phyloP scores from a whole-genome alignment of 2,113 vertebrate genomes.

The Dasyurus viverrinus region DNA sequence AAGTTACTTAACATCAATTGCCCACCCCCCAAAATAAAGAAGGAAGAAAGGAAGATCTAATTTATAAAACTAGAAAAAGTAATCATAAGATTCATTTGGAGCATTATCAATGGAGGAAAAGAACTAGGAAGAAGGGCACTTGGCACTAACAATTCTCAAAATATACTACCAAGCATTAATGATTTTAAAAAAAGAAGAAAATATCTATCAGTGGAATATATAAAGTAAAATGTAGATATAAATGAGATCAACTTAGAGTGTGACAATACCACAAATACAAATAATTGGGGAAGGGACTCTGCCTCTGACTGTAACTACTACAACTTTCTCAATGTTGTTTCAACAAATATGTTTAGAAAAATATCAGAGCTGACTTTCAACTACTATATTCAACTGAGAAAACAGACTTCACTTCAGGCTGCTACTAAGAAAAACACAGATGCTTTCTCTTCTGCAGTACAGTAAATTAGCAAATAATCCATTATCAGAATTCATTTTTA shows the following conservation, averaged over 20 bases:
- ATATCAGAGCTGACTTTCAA: not conserved
- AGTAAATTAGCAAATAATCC: conserved; percentile 29
- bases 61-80: not conserved
- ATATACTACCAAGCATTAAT: not conserved
- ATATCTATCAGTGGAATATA: too few relatives aligned
- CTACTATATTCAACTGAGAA: conserved; percentile 45
- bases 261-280: not conserved
- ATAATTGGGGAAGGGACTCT: not conserved
- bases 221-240: not conserved
- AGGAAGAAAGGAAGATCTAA: too few relatives aligned
- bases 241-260: not conserved
- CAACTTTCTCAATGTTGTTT: conserved; percentile 15
- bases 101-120: too few relatives aligned
- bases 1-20: too few relatives aligned
- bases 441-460: conserved; percentile 14
- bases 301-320: not conserved
- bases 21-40: too few relatives aligned
- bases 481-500: conserved; percentile 42
- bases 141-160: not conserved
- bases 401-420: conserved; percentile 19
- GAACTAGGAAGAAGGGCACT: not conserved
- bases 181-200: not conserved
- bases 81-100: not conserved
- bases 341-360: conserved; percentile 8
- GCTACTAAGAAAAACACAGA: conserved; percentile 22